Percentiles rank a stretch among this genome's conserved stretches.
These are phyloP conservation scores for Neomorphus geoffroyi DNA, from an alignment of 2,797 vertebrate species.

Conservation along the genomic window DNA sequence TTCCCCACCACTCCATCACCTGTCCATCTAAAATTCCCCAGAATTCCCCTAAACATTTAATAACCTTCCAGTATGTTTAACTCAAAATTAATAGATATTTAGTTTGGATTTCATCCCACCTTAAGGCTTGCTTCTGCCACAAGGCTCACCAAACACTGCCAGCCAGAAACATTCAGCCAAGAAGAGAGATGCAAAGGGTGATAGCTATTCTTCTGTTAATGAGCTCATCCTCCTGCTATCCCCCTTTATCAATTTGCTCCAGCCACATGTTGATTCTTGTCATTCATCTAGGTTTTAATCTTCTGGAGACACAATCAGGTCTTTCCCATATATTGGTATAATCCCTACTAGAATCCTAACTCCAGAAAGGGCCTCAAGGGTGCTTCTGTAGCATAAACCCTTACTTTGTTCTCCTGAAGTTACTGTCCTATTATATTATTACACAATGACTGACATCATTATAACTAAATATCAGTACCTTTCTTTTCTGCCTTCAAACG, in stretches of 20 bases:
- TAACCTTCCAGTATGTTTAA: neutral
- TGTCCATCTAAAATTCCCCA: neutral
- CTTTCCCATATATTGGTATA: neutral
- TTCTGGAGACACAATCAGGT: neutral
- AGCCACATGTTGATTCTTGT: constrained; percentile 1
- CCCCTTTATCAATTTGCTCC: neutral
- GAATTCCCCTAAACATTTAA: neutral
- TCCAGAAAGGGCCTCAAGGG: neutral
- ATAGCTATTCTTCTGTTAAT: constrained; percentile 3
- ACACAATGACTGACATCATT: neutral
- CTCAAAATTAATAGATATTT: neutral
- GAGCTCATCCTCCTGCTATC: neutral
- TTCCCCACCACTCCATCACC: neutral
- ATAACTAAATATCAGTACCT: neutral
- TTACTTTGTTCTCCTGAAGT: neutral
- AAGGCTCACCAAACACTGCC: neutral
- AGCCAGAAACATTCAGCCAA: neutral
- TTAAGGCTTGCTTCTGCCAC: neutral
- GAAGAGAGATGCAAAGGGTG: neutral
- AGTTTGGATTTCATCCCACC: neutral
- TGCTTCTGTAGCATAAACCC: neutral
- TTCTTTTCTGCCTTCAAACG: neutral
- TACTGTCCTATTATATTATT: neutral
- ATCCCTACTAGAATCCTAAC: neutral
- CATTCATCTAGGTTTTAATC: neutral